These are phyloP conservation scores for Carollia perspicillata DNA, from an alignment of 2,113 vertebrate species.

Conservation along the genomic window DNA sequence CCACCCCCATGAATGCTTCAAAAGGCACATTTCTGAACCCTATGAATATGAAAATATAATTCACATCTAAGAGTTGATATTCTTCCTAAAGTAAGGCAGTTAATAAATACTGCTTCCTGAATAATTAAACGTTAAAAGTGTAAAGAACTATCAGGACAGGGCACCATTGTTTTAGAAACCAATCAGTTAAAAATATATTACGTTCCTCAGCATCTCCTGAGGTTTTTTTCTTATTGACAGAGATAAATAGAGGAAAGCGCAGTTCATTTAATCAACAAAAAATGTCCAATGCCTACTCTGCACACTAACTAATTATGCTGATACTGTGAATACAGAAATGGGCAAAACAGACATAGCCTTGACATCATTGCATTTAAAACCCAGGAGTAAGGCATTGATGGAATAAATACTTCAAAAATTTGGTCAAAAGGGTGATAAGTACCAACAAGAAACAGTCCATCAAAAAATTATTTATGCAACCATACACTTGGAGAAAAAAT, in stretches of 20 bases:
- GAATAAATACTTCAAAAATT: conserved; percentile 40
- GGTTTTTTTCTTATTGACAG: neutral
- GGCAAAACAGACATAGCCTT: neutral
- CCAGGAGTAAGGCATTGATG: neutral
- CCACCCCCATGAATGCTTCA: conserved; percentile 33
- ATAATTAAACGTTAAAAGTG: conserved; percentile 41
- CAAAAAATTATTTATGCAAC: conserved; percentile 24
- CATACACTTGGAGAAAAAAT: neutral
- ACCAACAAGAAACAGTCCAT: conserved; percentile 2
- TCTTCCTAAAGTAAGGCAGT: conserved; percentile 57
- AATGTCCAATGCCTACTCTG: neutral
- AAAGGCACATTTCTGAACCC: conserved; percentile 54
- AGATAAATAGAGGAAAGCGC: conserved; percentile 33
- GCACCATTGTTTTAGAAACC: conserved; percentile 36
- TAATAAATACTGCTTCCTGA: conserved; percentile 54
- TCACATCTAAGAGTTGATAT: conserved; percentile 28
- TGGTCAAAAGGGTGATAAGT: neutral
- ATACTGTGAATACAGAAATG: neutral
- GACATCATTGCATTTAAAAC: neutral
- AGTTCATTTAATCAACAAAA: conserved; percentile 25
- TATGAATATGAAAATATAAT: conserved; percentile 61
- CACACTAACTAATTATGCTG: neutral
- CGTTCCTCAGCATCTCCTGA: neutral
- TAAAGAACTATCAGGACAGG: conserved; percentile 24
- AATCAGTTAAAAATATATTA: conserved; percentile 43